Conservation (phyloP, 2,113 vertebrate species). For the Oreochromis tanganicae region DNA sequence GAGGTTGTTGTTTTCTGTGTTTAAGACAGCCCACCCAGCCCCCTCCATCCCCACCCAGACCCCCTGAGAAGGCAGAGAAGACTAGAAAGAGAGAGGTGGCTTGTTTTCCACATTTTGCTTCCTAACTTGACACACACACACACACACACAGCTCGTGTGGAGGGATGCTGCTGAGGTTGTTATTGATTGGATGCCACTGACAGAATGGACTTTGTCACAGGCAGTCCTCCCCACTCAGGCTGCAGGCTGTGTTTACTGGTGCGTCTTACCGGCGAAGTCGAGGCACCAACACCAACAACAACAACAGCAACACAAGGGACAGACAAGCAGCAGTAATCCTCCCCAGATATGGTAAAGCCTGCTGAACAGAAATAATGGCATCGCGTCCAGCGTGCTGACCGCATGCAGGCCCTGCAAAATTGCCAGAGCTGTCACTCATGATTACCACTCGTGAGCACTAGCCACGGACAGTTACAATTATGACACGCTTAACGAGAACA, state of each 20-base stretch:
- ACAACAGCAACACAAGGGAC: conserved; percentile 3
- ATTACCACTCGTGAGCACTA: neutral
- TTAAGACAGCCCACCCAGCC: neutral
- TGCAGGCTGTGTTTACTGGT: conserved; percentile 49
- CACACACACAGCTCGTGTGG: neutral
- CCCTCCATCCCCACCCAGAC: neutral
- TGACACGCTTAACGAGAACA: conserved; percentile 32
- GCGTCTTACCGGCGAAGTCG: conserved; percentile 10
- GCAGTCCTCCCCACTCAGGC: conserved; percentile 1
- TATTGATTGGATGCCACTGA: conserved; percentile 50
- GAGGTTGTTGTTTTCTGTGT: neutral
- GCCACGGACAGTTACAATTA: conserved; percentile 14
- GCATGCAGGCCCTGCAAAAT: neutral
- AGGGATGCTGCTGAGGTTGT: conserved; percentile 9
- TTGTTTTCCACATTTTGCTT: conserved; percentile 31
- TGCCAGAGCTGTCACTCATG: conserved; percentile 16
- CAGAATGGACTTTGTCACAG: conserved; percentile 51
- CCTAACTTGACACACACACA: neutral
- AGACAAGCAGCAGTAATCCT: conserved; percentile 30
- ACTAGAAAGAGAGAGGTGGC: conserved; percentile 2
- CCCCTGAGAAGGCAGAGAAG: neutral
- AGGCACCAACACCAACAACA: neutral
- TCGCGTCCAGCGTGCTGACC: neutral
- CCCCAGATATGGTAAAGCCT: conserved; percentile 16
- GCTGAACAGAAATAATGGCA: conserved; percentile 45